phyloP scores from a whole-genome alignment of 1,140 invertebrate species.

The Anthonomus grandis region DNA sequence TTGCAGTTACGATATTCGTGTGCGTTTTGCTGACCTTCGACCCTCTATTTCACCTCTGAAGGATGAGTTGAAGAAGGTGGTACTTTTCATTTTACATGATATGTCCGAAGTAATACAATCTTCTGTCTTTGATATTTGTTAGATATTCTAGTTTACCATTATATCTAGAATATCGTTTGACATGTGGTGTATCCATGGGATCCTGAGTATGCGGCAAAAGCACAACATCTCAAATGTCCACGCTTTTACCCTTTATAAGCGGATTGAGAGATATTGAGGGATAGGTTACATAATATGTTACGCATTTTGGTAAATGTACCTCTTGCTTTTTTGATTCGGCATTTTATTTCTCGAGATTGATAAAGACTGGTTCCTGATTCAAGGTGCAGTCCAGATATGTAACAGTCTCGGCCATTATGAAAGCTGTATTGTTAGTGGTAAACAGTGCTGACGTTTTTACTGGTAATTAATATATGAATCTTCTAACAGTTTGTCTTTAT shows the following conservation, averaged over 20 bases:
- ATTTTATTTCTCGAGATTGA: background rate
- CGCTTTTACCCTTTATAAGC: background rate
- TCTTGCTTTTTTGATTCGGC: background rate
- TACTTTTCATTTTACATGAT: background rate
- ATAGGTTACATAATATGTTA: background rate
- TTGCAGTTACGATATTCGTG: too few relatives aligned
- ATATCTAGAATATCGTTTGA: too few relatives aligned
- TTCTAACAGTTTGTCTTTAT: background rate
- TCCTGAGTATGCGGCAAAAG: too few relatives aligned
- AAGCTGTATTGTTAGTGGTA: too few relatives aligned
- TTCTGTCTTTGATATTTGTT: background rate
- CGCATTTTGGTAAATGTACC: background rate
- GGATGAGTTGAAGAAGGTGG: too few relatives aligned
- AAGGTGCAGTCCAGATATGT: too few relatives aligned
- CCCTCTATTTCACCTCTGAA: too few relatives aligned
- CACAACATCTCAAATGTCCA: too few relatives aligned
- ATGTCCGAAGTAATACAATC: too few relatives aligned
- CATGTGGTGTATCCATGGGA: background rate
- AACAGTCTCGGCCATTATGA: background rate
- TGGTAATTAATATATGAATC: background rate
- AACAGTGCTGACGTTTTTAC: too few relatives aligned
- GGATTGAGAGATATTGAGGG: background rate
- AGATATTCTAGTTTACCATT: background rate
- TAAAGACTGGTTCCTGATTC: too few relatives aligned
- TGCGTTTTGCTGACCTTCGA: too few relatives aligned